These are phyloP conservation scores for Carettochelys insculpta DNA, from an alignment of 2,113 vertebrate species.

Conservation along the genomic window DNA sequence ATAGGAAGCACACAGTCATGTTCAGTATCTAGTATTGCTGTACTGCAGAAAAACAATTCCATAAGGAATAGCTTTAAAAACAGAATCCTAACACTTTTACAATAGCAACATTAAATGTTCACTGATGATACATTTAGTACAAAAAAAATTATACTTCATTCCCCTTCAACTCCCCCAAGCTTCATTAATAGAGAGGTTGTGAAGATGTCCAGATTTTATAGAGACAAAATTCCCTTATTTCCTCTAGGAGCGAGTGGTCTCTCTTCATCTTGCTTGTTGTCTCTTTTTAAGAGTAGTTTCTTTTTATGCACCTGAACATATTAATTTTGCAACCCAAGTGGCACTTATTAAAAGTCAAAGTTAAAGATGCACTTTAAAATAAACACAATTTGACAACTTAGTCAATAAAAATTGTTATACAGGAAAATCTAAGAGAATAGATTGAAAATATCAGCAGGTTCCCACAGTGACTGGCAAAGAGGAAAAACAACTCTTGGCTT, in stretches of 20 bases:
- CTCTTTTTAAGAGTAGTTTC: neutral
- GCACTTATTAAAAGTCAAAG: neutral
- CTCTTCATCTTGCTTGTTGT: neutral
- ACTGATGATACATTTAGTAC: constrained; percentile 2
- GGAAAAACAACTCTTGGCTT: neutral
- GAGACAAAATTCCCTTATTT: neutral
- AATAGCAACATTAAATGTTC: neutral
- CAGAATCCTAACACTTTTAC: neutral
- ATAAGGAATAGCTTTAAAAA: neutral
- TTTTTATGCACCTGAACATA: neutral
- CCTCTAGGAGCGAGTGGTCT: constrained; percentile 12
- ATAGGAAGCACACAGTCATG: neutral
- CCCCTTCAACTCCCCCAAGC: neutral
- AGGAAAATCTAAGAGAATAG: neutral
- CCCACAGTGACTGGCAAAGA: neutral
- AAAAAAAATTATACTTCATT: constrained; percentile 3
- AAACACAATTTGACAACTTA: neutral
- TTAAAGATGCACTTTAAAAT: neutral
- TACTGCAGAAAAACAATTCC: neutral
- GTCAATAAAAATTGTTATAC: neutral
- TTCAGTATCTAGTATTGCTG: neutral
- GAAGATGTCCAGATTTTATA: neutral
- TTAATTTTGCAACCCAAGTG: neutral
- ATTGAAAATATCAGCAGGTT: neutral
- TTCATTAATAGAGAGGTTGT: neutral